phyloP scores from a whole-genome alignment of 2,113 vertebrate genomes.

The Amia ocellicauda region DNA sequence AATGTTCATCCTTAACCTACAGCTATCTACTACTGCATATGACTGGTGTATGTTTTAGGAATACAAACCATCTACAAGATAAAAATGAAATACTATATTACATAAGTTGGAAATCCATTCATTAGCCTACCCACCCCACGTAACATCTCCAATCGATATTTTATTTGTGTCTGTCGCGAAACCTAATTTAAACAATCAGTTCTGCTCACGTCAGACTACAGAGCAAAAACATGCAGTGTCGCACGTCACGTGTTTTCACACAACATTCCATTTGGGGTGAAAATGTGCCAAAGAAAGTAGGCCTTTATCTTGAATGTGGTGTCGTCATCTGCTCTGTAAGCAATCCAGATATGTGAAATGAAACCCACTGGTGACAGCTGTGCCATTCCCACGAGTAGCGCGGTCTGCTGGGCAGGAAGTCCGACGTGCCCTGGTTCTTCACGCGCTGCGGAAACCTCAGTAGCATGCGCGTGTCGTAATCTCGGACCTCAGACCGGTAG shows the following conservation, averaged over 20 bases:
- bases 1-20: neutral
- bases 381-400: slow-evolving; percentile 97
- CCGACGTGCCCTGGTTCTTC: slow-evolving; percentile 93
- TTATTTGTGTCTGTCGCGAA: too few relatives aligned
- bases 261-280: neutral
- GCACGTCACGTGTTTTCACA: too few relatives aligned
- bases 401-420: slow-evolving; percentile 90
- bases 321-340: neutral
- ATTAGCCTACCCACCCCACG: too few relatives aligned
- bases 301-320: neutral
- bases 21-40: too few relatives aligned
- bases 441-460: slow-evolving; percentile 90
- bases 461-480: slow-evolving; percentile 89
- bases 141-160: too few relatives aligned
- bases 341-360: slow-evolving; percentile 34
- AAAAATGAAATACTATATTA: too few relatives aligned
- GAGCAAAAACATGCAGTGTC: too few relatives aligned
- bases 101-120: too few relatives aligned
- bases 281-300: neutral
- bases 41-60: too few relatives aligned
- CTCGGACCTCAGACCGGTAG: slow-evolving; percentile 65
- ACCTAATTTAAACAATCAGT: too few relatives aligned
- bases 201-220: too few relatives aligned
- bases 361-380: slow-evolving; percentile 92
- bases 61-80: too few relatives aligned